Percentiles rank a stretch among this genome's conserved stretches.
phyloP scores from a whole-genome alignment of 2,797 vertebrate species.

The Dromococcyx pavoninus region DNA sequence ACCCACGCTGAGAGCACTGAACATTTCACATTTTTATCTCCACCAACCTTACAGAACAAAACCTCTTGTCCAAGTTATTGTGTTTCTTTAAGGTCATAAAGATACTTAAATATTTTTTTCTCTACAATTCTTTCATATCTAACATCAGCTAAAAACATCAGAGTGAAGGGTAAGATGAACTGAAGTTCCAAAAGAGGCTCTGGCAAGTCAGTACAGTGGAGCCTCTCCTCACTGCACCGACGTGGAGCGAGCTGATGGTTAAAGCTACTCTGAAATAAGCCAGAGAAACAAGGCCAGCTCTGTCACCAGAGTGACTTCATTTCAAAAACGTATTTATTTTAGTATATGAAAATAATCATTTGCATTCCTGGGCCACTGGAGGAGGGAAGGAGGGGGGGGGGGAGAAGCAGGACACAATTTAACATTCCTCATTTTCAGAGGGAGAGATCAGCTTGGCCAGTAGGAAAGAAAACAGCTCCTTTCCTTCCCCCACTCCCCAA shows the following conservation, averaged over 20 bases:
- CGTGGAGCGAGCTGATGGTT: background rate
- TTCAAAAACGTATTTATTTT: background rate
- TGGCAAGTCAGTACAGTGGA: background rate
- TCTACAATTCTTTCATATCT: background rate
- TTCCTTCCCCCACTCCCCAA: conserved; percentile 12
- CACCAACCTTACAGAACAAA: background rate
- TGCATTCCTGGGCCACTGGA: background rate
- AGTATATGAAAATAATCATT: background rate
- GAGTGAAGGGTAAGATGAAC: background rate
- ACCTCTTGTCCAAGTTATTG: background rate
- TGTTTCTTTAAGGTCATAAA: background rate
- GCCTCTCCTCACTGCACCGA: background rate
- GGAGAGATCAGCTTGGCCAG: background rate
- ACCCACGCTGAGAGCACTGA: accelerated
- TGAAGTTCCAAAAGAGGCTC: conserved; percentile 8
- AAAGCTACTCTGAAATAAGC: background rate
- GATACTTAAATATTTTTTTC: background rate
- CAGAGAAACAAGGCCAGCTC: background rate
- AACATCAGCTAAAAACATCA: conserved; percentile 52
- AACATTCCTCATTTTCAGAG: conserved; percentile 30
- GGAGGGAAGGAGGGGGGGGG: background rate
- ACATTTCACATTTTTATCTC: background rate
- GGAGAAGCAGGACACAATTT: background rate
- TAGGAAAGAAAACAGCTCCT: conserved; percentile 55
- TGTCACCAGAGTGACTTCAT: background rate